Base-by-base conservation (phyloP, 2,888 invertebrate genomes). In the Lacanobia wlatinum region DNA sequence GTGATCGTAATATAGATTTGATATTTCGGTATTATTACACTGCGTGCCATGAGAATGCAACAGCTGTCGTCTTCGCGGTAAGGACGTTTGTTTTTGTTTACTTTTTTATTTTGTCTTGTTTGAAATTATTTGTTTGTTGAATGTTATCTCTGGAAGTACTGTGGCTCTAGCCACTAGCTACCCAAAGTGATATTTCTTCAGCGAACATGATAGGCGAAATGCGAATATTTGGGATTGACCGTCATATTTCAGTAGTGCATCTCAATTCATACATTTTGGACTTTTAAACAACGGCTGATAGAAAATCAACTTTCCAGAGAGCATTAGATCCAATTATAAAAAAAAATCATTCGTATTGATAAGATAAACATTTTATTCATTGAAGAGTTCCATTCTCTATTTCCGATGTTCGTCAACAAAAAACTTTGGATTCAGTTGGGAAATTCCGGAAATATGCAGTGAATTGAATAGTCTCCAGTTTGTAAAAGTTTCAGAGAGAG, bases 1-100 rank as follows among this genome's bases (percentile, higher is more conserved):
- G 85, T 74, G 73, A 83, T 85, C 69, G 66, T 63, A 64, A 73
- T 84, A 75, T 65, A 70, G 70, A 61, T 74, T 78, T 73, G 78
- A 82, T 78, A 82, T 80, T 78, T 82, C 55, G 63, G 56, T 79
- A 58, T 68, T 79, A 73, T 72, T 82, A 67, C 62, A 66, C 59
- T 48, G 40, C 18, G 40, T 64, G 23, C 28, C 21, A 28, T 69
- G 82, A 18, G 60, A 62, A 65, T 23, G 1, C n/a, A 43, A 18
- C 80, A 80, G 66, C 73, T 82, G 82, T 53, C 59, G 14, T 59
- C 1, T 53, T 28, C 43, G 28, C 18, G 3, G 12, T 21, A 14
- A 3, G 12, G 12, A n/a, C 1, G 40, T 58, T 64, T 65, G 43
- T 50, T 59, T 72, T 50, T 46, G 34, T 56, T 59, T 71, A 53